Evolutionary conservation across 1,140 invertebrate genomes (phyloP).

Genomic region (Latrodectus geometricus): DNA sequence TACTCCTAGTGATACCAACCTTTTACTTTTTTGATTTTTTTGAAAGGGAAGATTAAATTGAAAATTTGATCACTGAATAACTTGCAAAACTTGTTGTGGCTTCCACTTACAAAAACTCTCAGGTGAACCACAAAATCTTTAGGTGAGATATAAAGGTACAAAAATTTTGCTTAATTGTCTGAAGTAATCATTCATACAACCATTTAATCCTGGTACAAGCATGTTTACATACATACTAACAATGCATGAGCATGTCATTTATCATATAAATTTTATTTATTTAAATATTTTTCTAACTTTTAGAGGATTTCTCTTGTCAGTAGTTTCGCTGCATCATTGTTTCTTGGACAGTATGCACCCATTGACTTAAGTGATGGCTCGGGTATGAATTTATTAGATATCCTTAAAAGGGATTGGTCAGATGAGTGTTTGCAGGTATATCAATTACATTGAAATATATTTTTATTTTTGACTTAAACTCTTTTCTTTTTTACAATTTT

Average conservation of each 20-base stretch:
- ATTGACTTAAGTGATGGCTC: conserved; percentile 94
- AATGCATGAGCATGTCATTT: neutral
- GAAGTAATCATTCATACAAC: too few relatives aligned
- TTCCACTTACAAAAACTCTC: too few relatives aligned
- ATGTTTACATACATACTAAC: neutral
- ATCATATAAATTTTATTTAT: too few relatives aligned
- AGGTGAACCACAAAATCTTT: too few relatives aligned
- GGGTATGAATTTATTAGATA: conserved; percentile 96
- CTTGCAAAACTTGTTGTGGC: too few relatives aligned
- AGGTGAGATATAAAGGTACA: too few relatives aligned
- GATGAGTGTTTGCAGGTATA: conserved; percentile 78
- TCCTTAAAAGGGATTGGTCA: conserved; percentile 83
- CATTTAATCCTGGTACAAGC: too few relatives aligned
- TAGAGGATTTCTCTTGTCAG: conserved; percentile 92
- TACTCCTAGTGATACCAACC: too few relatives aligned
- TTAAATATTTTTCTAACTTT: conserved; percentile 59
- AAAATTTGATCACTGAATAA: too few relatives aligned
- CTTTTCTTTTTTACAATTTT: neutral
- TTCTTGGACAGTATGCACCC: conserved; percentile 88
- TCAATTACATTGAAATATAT: neutral
- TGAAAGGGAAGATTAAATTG: too few relatives aligned
- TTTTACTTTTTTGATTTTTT: too few relatives aligned
- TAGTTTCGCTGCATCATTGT: conserved; percentile 89
- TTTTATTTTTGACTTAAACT: neutral
- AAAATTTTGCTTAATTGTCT: too few relatives aligned